Evolutionary conservation across 1,140 invertebrate species (phyloP), one percentile per base, ranked within the genome.

Genomic region (Cyclargus thomasi): DNA sequence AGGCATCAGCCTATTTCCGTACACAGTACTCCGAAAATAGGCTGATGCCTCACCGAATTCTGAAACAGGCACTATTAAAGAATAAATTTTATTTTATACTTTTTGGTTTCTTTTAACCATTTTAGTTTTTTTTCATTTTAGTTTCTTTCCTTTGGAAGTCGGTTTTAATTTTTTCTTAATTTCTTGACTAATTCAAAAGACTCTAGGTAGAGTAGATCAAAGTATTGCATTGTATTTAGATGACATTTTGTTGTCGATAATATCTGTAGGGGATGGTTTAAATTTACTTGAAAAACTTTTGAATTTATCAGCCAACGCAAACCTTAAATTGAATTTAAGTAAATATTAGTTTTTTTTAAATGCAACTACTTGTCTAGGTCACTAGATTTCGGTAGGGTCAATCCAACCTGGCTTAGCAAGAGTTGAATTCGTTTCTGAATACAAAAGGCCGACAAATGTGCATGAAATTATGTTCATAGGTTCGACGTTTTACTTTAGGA

Each of bases 301-400:
- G 16, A 47, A 22, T 18, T 11, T 53, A 57, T 66, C 67, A n/a
- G n/a, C 14, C 36, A 2, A 22, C 16, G 68, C 29, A 18, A 62
- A 70, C 57, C 67, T 66, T 36, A 70, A 70, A 62, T 22, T 66
- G 39, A 70, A 70, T 67, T 18, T 70, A 17, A 35, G 22, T 20
- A 70, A 70, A 14, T 70, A 64, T 57, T 39, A 65, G 18, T 70
- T 70, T 67, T 36, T 70, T 6, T 17, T 64, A 70, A 57, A 7
- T 39, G 64, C 5, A 6, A 39, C 62, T 23, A 67, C n/a, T 1
- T 70, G 64, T 35, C 35, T 70, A 36, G 69, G 69, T 1, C 69
- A 70, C 59, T 65, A 67, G 62, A 67, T 67, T 18, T 14, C 62
- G 8, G 53, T 62, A 2, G 63, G 36, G n/a, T 18, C 16, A 36